Conservation (phyloP, 2,888 invertebrate species). For the Incurvaria masculella region DNA sequence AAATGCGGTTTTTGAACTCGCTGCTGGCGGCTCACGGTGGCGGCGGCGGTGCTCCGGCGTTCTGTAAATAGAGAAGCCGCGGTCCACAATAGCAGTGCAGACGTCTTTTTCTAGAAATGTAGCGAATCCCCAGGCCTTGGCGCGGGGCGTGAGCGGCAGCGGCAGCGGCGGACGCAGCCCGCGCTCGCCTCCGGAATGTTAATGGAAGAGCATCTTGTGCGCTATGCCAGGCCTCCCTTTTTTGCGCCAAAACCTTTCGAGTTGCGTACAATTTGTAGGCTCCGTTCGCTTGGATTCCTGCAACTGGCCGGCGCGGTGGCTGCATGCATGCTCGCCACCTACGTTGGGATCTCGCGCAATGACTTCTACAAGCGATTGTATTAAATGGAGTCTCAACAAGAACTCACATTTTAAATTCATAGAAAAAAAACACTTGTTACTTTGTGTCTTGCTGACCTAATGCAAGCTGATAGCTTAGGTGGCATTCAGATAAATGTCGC, state of each 20-base stretch:
- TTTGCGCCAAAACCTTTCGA: constrained; percentile 20
- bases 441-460: too few relatives aligned
- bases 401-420: too few relatives aligned
- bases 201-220: constrained; percentile 32
- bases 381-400: too few relatives aligned
- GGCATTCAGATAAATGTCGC: too few relatives aligned
- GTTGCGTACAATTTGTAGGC: neutral
- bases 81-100: neutral
- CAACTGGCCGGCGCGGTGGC: neutral
- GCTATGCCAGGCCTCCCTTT: constrained; percentile 26
- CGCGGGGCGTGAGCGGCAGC: too few relatives aligned
- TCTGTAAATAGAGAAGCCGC: neutral
- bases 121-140: neutral
- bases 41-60: too few relatives aligned
- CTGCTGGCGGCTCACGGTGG: neutral
- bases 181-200: constrained; percentile 31
- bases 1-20: neutral
- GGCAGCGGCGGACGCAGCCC: neutral
- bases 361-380: too few relatives aligned
- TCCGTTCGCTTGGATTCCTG: neutral
- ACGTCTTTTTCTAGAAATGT: neutral
- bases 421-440: too few relatives aligned
- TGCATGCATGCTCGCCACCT: neutral
- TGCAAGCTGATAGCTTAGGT: too few relatives aligned
- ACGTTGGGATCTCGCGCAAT: neutral